Percentiles rank a stretch among this genome's conserved stretches.
Evolutionary conservation across 2,797 vertebrate genomes (phyloP).

Genomic region (Eremophila alpestris): DNA sequence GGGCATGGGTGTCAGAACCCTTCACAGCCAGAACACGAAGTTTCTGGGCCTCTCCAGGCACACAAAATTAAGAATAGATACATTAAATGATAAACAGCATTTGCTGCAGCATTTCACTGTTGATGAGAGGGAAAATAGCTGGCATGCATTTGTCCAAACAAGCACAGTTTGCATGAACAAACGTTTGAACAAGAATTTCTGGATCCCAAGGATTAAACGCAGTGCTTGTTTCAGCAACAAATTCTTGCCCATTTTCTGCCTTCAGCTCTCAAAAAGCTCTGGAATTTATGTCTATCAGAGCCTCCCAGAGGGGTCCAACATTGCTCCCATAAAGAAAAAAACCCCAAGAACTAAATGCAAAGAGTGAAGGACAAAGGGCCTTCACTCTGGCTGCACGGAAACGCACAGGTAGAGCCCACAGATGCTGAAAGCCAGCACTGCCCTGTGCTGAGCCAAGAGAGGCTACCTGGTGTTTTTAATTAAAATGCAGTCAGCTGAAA

Average conservation of each 20-base stretch:
- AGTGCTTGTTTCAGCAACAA: fast-evolving
- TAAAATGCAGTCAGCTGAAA: slow-evolving; percentile 76
- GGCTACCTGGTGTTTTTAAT: slow-evolving; percentile 66
- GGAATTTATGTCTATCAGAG: not conserved
- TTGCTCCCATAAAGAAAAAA: fast-evolving
- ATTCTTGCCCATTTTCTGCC: not conserved
- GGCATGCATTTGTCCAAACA: not conserved
- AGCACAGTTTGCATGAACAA: not conserved
- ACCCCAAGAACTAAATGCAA: fast-evolving
- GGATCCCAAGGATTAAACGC: not conserved
- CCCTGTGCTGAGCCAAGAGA: not conserved
- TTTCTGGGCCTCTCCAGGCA: not conserved
- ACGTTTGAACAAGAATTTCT: not conserved
- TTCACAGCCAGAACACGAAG: fast-evolving
- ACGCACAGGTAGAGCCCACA: fast-evolving
- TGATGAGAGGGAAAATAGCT: not conserved
- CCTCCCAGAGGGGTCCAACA: not conserved
- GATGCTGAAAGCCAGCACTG: not conserved
- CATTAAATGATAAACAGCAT: fast-evolving
- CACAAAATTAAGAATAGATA: not conserved
- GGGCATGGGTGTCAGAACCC: fast-evolving
- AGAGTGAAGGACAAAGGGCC: not conserved
- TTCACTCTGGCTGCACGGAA: not conserved
- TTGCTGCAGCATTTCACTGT: not conserved
- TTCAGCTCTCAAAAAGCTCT: not conserved